These are phyloP conservation scores for Dastarcus helophoroides DNA, from an alignment of 2,888 invertebrate species.

Conservation along the genomic window DNA sequence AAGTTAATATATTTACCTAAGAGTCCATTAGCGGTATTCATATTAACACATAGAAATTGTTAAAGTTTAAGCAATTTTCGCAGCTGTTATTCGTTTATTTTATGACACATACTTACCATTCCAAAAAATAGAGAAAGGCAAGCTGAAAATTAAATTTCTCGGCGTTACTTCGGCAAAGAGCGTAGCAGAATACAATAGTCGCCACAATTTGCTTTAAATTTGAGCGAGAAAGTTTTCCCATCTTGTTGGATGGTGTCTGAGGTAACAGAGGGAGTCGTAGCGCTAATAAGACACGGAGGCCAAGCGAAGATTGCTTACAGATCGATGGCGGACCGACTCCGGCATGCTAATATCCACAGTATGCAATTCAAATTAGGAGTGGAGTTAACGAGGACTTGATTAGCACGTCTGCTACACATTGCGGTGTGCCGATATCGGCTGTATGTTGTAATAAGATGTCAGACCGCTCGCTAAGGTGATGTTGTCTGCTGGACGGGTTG, in stretches of 20 bases:
- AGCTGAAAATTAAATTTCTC: slow-evolving; percentile 20
- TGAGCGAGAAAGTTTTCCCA: slow-evolving; percentile 20
- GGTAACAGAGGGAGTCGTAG: slow-evolving; percentile 5
- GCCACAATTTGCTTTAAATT: slow-evolving; percentile 19
- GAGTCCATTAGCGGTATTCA: no score
- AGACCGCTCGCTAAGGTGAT: slow-evolving; percentile 9
- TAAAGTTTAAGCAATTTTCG: no score
- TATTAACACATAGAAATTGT: no score
- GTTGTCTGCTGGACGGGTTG: no score
- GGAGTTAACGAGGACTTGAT: slow-evolving; percentile 34
- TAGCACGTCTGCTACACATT: slow-evolving; percentile 32
- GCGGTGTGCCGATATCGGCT: slow-evolving; percentile 22
- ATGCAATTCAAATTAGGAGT: slow-evolving; percentile 34
- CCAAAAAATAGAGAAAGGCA: no score
- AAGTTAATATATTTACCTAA: no score
- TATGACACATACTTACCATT: no score
- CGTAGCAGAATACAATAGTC: slow-evolving; percentile 18
- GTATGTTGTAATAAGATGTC: slow-evolving; percentile 21
- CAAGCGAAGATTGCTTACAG: slow-evolving; percentile 29
- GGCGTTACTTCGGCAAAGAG: slow-evolving; percentile 16
- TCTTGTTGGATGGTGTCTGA: slow-evolving; percentile 11
- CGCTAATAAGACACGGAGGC: slow-evolving; percentile 21
- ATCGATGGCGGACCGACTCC: slow-evolving; percentile 27
- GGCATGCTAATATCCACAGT: slow-evolving; percentile 33
- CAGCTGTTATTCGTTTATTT: no score